Conservation (phyloP, 2,888 invertebrate species). For the Frankliniella intonsa region DNA sequence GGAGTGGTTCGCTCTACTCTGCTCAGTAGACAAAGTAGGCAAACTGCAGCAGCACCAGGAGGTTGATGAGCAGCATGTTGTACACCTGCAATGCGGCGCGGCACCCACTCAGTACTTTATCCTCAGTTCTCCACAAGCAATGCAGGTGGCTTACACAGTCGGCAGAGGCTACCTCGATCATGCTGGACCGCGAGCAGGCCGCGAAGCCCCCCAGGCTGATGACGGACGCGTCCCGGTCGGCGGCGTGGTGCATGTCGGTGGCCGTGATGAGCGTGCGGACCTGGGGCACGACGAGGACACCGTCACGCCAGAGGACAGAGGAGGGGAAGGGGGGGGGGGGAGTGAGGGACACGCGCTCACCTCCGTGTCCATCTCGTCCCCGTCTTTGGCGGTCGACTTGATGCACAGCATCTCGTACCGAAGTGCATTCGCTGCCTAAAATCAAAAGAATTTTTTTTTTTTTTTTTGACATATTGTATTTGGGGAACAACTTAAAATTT, state of each 20-base stretch:
- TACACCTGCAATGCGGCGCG: background rate
- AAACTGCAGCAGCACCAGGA: background rate
- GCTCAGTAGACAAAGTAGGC: background rate
- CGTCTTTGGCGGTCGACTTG: background rate
- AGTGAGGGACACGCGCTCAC: background rate
- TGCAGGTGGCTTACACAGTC: no score
- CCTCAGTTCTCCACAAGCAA: background rate
- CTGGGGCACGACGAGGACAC: background rate
- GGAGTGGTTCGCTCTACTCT: background rate
- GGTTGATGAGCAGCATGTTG: conserved; percentile 10
- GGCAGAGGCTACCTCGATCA: background rate
- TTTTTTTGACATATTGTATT: background rate
- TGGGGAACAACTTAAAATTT: background rate
- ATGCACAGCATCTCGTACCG: background rate
- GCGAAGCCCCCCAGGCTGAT: background rate
- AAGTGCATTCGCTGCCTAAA: background rate
- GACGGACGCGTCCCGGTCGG: background rate
- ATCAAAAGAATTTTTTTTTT: background rate
- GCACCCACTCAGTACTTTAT: background rate
- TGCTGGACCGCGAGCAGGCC: background rate
- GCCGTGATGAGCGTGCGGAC: background rate
- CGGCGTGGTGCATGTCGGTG: background rate
- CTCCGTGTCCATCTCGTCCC: background rate
- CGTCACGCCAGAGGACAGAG: background rate
- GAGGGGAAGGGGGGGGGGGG: no score